phyloP scores from a whole-genome alignment of 2,113 vertebrate genomes.

The Oryzias curvinotus region DNA sequence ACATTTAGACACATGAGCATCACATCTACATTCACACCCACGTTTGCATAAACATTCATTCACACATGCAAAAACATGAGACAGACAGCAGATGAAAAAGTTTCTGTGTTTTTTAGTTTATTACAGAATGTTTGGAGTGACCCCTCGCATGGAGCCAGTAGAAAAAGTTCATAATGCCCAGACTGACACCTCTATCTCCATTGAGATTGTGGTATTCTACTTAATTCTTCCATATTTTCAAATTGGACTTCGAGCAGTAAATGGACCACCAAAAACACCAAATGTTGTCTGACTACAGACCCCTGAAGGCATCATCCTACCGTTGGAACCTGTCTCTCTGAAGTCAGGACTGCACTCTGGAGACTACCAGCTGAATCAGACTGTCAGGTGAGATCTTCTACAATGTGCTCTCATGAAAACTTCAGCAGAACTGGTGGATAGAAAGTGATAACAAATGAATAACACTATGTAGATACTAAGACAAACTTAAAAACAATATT shows the following conservation, averaged over 20 bases:
- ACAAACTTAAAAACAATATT: too few species aligned
- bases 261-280: background rate
- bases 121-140: constrained; percentile 64
- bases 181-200: constrained; percentile 17
- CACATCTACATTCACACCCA: too few species aligned
- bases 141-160: constrained; percentile 36
- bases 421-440: too few species aligned
- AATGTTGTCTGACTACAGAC: constrained; percentile 45
- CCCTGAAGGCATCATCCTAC: constrained; percentile 53
- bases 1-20: too few species aligned
- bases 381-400: constrained; percentile 45
- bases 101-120: constrained; percentile 31
- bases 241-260: background rate
- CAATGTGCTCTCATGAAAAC: background rate
- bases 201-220: constrained; percentile 59
- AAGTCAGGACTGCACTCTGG: constrained; percentile 30
- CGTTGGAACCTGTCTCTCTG: constrained; percentile 5
- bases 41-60: too few species aligned
- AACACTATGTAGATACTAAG: too few species aligned
- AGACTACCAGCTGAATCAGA: constrained; percentile 36
- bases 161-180: background rate
- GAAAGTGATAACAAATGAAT: too few species aligned
- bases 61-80: too few species aligned
- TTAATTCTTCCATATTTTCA: background rate
- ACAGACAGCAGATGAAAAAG: too few species aligned